phyloP scores from a whole-genome alignment of 2,888 invertebrate species.

The Tryphoninae sp. region DNA sequence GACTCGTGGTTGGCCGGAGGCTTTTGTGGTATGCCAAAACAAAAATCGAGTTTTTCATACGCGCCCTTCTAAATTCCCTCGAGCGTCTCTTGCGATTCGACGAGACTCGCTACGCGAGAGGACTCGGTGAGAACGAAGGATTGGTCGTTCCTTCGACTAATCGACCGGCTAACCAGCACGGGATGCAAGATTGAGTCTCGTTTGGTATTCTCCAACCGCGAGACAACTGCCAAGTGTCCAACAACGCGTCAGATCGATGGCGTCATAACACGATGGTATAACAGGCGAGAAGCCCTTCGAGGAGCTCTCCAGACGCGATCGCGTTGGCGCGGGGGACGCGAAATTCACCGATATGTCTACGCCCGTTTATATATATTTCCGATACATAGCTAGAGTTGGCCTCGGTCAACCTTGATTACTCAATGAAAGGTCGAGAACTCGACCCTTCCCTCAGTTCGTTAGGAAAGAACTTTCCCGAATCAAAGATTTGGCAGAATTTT shows the following conservation, averaged over 20 bases:
- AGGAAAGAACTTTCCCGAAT: too few species aligned
- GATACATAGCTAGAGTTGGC: not conserved
- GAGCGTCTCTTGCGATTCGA: not conserved
- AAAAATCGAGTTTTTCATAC: conserved; percentile 27
- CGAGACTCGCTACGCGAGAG: not conserved
- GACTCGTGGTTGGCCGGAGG: conserved; percentile 55
- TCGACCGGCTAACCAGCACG: conserved; percentile 15
- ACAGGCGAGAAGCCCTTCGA: conserved; percentile 71
- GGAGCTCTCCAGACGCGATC: conserved; percentile 39
- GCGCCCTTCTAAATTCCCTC: not conserved
- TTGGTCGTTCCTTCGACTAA: not conserved
- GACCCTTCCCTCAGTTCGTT: too few species aligned
- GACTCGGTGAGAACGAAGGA: conserved; percentile 14
- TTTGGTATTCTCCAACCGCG: conserved; percentile 59
- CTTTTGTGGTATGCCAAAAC: conserved; percentile 40
- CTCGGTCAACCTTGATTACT: not conserved
- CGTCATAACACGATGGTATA: conserved; percentile 74
- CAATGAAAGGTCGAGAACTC: not conserved
- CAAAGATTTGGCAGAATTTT: not conserved
- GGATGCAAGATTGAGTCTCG: not conserved
- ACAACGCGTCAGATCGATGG: conserved; percentile 77
- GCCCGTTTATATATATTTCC: not conserved
- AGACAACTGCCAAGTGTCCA: conserved; percentile 53
- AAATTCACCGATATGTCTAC: conserved; percentile 21
- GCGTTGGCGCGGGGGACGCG: conserved; percentile 21